These are phyloP conservation scores for Amphiprion percula DNA, from an alignment of 2,113 vertebrate species.

Conservation along the genomic window DNA sequence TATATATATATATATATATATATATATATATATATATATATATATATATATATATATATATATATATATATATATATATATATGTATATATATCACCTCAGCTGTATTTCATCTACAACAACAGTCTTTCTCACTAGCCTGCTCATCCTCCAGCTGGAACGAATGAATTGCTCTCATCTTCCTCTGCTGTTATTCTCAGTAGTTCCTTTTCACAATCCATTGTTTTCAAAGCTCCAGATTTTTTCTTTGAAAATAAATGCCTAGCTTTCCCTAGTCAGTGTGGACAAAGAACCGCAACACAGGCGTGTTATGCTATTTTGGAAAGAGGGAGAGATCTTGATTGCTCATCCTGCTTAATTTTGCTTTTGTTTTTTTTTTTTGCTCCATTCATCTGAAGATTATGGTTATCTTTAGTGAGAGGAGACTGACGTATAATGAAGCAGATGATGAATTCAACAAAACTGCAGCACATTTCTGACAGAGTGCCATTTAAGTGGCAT, in stretches of 20 bases:
- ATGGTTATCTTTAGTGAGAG: conserved; percentile 13
- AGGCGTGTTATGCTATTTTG: conserved; percentile 43
- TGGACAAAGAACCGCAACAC: conserved; percentile 50
- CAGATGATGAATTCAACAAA: conserved; percentile 15
- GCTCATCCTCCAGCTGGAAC: conserved; percentile 61
- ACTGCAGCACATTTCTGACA: conserved; percentile 8
- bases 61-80: background rate
- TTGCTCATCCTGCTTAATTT: conserved; percentile 32
- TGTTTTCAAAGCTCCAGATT: conserved; percentile 72
- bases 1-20: background rate
- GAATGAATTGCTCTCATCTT: conserved; percentile 56
- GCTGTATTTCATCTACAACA: conserved; percentile 34
- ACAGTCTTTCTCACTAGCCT: conserved; percentile 37
- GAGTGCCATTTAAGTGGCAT: background rate
- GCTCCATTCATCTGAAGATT: conserved; percentile 28
- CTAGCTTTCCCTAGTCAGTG: conserved; percentile 23
- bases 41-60: background rate
- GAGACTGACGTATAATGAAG: conserved; percentile 21
- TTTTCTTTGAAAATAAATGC: conserved; percentile 74
- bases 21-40: background rate
- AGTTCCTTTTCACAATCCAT: conserved; percentile 55
- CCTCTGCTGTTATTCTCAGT: conserved; percentile 60
- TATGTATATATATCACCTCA: conserved; percentile 12
- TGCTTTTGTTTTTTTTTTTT: background rate
- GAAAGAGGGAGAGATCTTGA: conserved; percentile 3